Evolutionary conservation across 2,797 vertebrate genomes (phyloP).

Genomic region (Morelia viridis): DNA sequence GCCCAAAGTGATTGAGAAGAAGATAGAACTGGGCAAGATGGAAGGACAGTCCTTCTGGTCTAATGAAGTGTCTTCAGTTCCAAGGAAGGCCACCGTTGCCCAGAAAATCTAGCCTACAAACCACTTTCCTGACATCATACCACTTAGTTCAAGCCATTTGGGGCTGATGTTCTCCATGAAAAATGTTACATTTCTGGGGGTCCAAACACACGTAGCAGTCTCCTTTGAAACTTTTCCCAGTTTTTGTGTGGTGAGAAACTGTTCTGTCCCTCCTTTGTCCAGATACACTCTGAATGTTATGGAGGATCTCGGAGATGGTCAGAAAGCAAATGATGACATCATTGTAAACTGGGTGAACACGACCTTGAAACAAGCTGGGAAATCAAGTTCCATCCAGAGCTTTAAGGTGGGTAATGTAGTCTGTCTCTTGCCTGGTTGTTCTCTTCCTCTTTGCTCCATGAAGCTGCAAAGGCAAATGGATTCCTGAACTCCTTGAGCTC

Average conservation of each 20-base stretch:
- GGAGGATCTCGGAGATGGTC: slow-evolving; percentile 86
- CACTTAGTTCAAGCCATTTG: not conserved
- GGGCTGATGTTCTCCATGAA: no score
- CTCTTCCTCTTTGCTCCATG: not conserved
- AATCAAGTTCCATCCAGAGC: slow-evolving; percentile 86
- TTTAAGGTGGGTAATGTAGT: slow-evolving; percentile 83
- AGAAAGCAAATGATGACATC: slow-evolving; percentile 89
- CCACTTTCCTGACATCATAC: no score
- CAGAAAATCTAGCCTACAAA: not conserved
- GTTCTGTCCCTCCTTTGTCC: slow-evolving; percentile 28
- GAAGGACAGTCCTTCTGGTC: no score
- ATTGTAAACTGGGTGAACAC: slow-evolving; percentile 93
- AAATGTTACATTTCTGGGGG: not conserved
- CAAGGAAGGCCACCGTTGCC: not conserved
- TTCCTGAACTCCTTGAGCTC: not conserved
- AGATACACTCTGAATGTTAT: slow-evolving; percentile 94
- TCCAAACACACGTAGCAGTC: fast-evolving
- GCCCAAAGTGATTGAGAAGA: not conserved
- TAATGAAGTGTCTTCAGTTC: no score
- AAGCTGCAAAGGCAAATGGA: not conserved
- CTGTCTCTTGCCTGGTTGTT: no score
- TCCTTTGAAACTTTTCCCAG: not conserved
- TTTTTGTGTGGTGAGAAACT: not conserved
- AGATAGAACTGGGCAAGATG: not conserved
- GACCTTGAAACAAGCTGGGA: slow-evolving; percentile 83